Conservation (phyloP, 2,888 invertebrate species). For the Latrodectus hesperus region DNA sequence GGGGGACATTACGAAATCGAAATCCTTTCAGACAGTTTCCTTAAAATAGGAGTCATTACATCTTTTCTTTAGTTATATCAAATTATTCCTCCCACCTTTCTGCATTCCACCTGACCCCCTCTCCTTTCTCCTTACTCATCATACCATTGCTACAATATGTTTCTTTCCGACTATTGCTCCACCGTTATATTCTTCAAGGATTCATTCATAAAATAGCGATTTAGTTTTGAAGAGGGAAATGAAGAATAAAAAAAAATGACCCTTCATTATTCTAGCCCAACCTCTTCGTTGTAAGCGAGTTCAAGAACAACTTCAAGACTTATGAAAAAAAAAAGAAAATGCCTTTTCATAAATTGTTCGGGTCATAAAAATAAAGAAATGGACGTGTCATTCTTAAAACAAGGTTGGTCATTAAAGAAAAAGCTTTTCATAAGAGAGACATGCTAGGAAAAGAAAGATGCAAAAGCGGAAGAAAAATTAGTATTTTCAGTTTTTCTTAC, state of each 20-base stretch:
- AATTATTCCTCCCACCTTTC: not conserved
- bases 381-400: conserved; percentile 48
- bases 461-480: not conserved
- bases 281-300: conserved; percentile 48
- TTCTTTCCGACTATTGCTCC: conserved; percentile 26
- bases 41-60: not conserved
- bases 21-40: not conserved
- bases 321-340: conserved; percentile 17
- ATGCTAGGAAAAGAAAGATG: not conserved
- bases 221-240: conserved; percentile 26
- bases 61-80: not conserved
- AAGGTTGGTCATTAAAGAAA: conserved; percentile 41
- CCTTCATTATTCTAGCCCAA: conserved; percentile 45
- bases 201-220: conserved; percentile 64
- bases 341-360: conserved; percentile 42
- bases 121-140: conserved; percentile 15
- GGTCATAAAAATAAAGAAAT: conserved; percentile 44
- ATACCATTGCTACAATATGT: conserved; percentile 41
- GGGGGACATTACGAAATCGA: not conserved
- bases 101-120: not conserved
- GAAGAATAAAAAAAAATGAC: conserved; percentile 29
- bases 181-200: conserved; percentile 3
- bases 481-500: not conserved
- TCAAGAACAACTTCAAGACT: conserved; percentile 26
- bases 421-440: conserved; percentile 42